These are phyloP conservation scores for Ameiurus melas DNA, from an alignment of 2,113 vertebrate species.

Conservation along the genomic window DNA sequence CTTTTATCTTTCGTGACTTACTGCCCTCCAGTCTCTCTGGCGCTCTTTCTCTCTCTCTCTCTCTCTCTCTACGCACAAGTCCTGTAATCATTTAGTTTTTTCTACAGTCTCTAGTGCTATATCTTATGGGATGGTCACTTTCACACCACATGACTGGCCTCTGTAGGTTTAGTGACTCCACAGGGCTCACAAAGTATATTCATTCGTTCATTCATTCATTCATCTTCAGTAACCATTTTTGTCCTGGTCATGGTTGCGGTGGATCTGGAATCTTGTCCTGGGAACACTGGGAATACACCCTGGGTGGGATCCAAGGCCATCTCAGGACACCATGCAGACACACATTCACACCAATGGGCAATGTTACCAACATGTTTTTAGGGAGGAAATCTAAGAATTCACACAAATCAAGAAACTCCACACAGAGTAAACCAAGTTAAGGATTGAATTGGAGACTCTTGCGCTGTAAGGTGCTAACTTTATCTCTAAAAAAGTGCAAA, in stretches of 20 bases:
- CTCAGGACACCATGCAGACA: neutral
- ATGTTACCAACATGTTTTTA: neutral
- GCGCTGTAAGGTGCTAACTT: neutral
- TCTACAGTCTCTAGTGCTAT: neutral
- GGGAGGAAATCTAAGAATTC: neutral
- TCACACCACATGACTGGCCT: too few species aligned
- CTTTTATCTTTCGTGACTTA: constrained; percentile 18
- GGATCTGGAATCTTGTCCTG: neutral
- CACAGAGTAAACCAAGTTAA: neutral
- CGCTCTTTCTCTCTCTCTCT: too few species aligned
- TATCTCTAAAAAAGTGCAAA: neutral
- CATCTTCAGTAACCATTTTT: too few species aligned
- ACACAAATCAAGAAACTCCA: neutral
- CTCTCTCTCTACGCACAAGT: neutral
- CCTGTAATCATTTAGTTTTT: constrained; percentile 17
- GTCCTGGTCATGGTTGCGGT: neutral
- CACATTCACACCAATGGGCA: too few species aligned
- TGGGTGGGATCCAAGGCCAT: neutral
- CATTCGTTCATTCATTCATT: neutral
- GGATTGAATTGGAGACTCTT: neutral
- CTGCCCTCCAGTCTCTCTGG: neutral
- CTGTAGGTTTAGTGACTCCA: neutral
- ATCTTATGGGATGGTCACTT: neutral
- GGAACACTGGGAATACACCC: neutral
- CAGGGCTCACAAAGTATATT: neutral